Base-by-base conservation (phyloP, 2,888 invertebrate species). In the Caenorhabditis virilis region DNA sequence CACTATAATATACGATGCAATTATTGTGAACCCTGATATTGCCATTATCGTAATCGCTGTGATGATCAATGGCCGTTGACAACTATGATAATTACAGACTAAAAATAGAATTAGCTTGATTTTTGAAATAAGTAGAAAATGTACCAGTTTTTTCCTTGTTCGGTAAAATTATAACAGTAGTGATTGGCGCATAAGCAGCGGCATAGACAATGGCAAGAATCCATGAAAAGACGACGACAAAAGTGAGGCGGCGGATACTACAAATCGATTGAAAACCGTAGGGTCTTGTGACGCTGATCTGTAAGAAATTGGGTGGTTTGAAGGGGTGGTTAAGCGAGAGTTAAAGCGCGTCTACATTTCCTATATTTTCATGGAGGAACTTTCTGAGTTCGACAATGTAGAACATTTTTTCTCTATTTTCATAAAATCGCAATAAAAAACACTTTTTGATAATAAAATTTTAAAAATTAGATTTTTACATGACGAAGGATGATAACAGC, bases 41-140 rank as follows among this genome's bases (percentile, higher is more conserved):
- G 64, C 56, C 30, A 76, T 59, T 18, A 76, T 60, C 6, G 52
- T 49, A 38, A 76, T 70, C 5, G 69, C 65, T 13, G 72, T 60
- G 33, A 76, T 61, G 20, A 76, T 59, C 9, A 77, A 65, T 42
- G 74, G 74, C 22, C 66, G 60, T 55, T 77, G 77, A 50, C 77
- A 77, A 22, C 45, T 25, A 41, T 51, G 55, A 47, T 57, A 77
- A 2, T 69, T 46, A 50, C 75, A 77, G 0, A 77, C 77, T 74
- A 36, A n/a, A n/a, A n/a, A n/a, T n/a, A n/a, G n/a, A n/a, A n/a
- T n/a, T n/a, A n/a, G n/a, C n/a, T n/a, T n/a, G n/a, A n/a, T n/a
- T n/a, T n/a, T 25, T 3, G 27, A 26, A n/a, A 15, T 36, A 36
- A 7, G n/a, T 5, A 30, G 13, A 30, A 39, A 39, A 22, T 39